A percentile compares a stretch with the other conserved stretches of the same genome.
Evolutionary conservation across 2,888 invertebrate genomes (phyloP).

Genomic region (Therioaphis trifolii): DNA sequence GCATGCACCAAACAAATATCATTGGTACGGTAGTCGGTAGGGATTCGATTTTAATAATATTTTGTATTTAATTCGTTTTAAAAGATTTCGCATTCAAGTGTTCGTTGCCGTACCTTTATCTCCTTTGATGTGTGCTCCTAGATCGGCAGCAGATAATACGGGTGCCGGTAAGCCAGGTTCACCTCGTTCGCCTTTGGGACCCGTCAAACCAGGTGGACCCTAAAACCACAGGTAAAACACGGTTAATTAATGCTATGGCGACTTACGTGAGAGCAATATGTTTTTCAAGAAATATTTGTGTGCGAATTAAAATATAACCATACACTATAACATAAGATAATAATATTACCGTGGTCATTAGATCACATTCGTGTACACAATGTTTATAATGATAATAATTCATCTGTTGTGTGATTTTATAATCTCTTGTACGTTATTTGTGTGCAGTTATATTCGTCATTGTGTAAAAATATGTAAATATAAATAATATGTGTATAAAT

Average conservation of each 20-base stretch:
- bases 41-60: too few species aligned
- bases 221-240: constrained; percentile 65
- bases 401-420: not conserved
- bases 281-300: not conserved
- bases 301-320: not conserved
- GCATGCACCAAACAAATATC: too few species aligned
- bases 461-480: not conserved
- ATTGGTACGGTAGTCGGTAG: too few species aligned
- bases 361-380: too few species aligned
- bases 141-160: constrained; percentile 60
- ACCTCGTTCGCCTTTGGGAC: constrained; percentile 74
- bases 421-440: not conserved
- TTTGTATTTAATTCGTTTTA: too few species aligned
- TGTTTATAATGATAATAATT: not conserved
- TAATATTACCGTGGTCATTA: too few species aligned
- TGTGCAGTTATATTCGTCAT: not conserved
- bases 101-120: constrained; percentile 67
- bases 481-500: not conserved
- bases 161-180: constrained; percentile 65
- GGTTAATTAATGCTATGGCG: not conserved
- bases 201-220: constrained; percentile 76
- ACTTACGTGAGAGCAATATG: constrained; percentile 2
- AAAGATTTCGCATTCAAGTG: constrained; percentile 64
- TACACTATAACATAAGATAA: too few species aligned
- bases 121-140: constrained; percentile 67